Evolutionary conservation across 2,113 vertebrate genomes (phyloP).

Genomic region (Sphaerodactylus townsendi): DNA sequence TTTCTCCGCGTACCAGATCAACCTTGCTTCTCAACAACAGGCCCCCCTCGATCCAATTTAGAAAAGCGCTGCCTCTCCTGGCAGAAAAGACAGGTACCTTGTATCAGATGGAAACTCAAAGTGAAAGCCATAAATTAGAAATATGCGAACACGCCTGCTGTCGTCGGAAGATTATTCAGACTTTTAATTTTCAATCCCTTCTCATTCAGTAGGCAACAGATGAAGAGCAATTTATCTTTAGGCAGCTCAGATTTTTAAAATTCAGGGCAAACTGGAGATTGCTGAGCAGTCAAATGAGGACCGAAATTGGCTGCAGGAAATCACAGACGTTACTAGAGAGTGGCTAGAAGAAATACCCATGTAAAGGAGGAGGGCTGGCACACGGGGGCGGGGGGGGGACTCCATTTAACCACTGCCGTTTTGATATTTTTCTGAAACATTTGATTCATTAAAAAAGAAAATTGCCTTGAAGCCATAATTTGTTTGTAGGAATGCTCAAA

Average conservation of each 20-base stretch:
- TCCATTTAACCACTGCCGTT: neutral
- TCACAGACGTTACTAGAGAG: neutral
- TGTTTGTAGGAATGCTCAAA: neutral
- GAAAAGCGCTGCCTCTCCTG: neutral
- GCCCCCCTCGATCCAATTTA: conserved; percentile 9
- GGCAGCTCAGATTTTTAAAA: neutral
- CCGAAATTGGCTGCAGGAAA: conserved; percentile 21
- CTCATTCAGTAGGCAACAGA: conserved; percentile 12
- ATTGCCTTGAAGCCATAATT: neutral
- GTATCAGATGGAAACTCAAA: conserved; percentile 11
- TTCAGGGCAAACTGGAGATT: neutral
- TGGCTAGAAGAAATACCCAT: neutral
- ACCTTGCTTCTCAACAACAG: conserved; percentile 16
- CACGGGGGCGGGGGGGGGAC: no score
- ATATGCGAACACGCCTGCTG: neutral
- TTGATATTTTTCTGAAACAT: neutral
- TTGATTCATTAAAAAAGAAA: neutral
- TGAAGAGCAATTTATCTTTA: conserved; percentile 28
- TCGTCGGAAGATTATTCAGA: conserved; percentile 27
- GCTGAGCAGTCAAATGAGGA: conserved; percentile 24
- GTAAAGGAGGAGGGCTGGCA: neutral
- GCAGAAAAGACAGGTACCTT: conserved; percentile 11
- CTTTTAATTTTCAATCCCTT: conserved; percentile 30
- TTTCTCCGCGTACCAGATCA: conserved; percentile 19
- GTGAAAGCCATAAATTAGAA: conserved; percentile 38